Evolutionary conservation across 2,888 invertebrate species (phyloP).

Genomic region (Baccha elongata): DNA sequence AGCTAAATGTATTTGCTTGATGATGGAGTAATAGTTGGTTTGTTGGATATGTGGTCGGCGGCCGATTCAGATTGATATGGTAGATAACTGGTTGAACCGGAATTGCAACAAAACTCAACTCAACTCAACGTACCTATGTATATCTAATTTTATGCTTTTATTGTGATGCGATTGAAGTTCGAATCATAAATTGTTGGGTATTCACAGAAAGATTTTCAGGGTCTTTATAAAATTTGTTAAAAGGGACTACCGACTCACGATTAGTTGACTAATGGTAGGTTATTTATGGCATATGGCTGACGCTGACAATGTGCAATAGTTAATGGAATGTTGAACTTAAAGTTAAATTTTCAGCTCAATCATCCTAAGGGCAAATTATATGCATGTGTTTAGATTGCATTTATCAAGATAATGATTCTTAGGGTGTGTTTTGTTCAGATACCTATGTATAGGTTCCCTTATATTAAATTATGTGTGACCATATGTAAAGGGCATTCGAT

Average conservation of each 20-base stretch:
- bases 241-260: conserved; percentile 28
- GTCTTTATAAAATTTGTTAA: neutral
- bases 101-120: conserved; percentile 30
- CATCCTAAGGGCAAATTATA: conserved; percentile 27
- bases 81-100: conserved; percentile 60
- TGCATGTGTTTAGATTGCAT: conserved; percentile 6
- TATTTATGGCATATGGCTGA: conserved; percentile 20
- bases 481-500: neutral
- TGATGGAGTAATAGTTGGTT: conserved; percentile 1
- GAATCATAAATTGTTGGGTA: conserved; percentile 23
- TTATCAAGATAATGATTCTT: neutral
- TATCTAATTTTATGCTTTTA: neutral
- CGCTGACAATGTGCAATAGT: conserved; percentile 26
- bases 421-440: neutral
- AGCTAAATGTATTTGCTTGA: conserved; percentile 32
- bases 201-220: conserved; percentile 14
- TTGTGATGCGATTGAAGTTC: conserved; percentile 29
- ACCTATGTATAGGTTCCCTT: too few species aligned
- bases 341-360: conserved; percentile 16
- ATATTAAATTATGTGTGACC: too few species aligned
- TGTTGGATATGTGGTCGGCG: conserved; percentile 13
- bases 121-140: conserved; percentile 2
- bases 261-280: conserved; percentile 13
- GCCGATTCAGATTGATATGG: conserved; percentile 30
- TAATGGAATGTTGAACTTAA: conserved; percentile 14